These are phyloP conservation scores for Eurytoma adleriae DNA, from an alignment of 2,888 invertebrate species.

Conservation along the genomic window DNA sequence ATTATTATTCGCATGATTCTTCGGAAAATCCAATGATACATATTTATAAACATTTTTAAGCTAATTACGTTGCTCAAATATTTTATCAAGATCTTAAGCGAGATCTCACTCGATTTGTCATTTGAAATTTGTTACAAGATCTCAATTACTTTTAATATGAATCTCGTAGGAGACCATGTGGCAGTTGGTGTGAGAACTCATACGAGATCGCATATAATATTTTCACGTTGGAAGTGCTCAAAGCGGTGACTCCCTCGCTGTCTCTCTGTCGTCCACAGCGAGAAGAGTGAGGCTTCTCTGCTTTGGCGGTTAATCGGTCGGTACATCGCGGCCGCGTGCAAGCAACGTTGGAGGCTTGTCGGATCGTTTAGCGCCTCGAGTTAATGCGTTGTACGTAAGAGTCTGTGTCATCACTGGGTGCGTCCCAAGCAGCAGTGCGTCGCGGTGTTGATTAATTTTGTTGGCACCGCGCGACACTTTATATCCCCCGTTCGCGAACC, in stretches of 20 bases:
- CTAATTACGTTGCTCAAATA: not conserved
- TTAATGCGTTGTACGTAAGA: conserved; percentile 21
- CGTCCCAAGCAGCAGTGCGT: conserved; percentile 33
- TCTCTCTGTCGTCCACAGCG: no score
- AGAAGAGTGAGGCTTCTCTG: no score
- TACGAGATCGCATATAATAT: no score
- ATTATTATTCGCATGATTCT: not conserved
- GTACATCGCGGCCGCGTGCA: conserved; percentile 9
- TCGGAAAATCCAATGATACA: conserved; percentile 2
- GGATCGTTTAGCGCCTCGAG: conserved; percentile 26
- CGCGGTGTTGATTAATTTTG: conserved; percentile 45
- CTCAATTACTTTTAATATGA: no score
- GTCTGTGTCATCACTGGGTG: not conserved
- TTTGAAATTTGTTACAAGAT: no score
- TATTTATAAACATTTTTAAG: conserved; percentile 33
- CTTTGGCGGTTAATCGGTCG: no score
- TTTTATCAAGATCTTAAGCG: no score
- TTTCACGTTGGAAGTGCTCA: no score
- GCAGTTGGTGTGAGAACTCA: no score
- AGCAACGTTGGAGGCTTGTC: not conserved
- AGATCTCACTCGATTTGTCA: no score
- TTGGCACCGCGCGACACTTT: conserved; percentile 40
- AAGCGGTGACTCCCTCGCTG: no score
- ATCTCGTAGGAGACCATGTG: no score
- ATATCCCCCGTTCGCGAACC: conserved; percentile 3